phyloP scores from a whole-genome alignment of 1,140 invertebrate species.

The Anthonomus grandis region DNA sequence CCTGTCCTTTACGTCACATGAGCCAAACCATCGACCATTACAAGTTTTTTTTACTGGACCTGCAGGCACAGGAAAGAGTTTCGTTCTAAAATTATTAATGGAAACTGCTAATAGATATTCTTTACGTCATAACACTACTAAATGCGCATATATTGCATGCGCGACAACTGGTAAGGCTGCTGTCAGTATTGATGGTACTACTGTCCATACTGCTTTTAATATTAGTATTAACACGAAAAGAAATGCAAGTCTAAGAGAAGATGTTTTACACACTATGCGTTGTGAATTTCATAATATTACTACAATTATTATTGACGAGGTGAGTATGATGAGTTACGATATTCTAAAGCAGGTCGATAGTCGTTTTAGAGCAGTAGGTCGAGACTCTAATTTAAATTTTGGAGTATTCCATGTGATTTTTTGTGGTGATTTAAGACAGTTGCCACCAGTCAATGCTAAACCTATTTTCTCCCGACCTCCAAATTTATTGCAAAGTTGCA shows the following conservation, averaged over 20 bases:
- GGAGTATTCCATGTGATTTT: too few relatives aligned
- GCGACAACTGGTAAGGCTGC: too few relatives aligned
- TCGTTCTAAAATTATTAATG: not conserved
- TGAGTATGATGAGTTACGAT: not conserved
- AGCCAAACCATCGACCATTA: not conserved
- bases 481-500: not conserved
- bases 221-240: not conserved
- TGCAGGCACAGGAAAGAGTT: too few relatives aligned
- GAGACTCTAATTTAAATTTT: not conserved
- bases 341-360: not conserved
- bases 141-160: conserved; percentile 2
- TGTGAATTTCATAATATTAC: not conserved
- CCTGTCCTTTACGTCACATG: not conserved
- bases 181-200: too few relatives aligned
- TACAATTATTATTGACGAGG: not conserved
- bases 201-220: too few relatives aligned
- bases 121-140: not conserved
- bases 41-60: too few relatives aligned
- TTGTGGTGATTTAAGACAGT: too few relatives aligned
- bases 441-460: too few relatives aligned
- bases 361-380: too few relatives aligned
- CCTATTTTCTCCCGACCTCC: not conserved
- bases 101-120: not conserved
- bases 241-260: not conserved
- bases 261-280: not conserved